Evolutionary conservation across 2,888 invertebrate species (phyloP).

Genomic region (Geophilus truncorum): DNA sequence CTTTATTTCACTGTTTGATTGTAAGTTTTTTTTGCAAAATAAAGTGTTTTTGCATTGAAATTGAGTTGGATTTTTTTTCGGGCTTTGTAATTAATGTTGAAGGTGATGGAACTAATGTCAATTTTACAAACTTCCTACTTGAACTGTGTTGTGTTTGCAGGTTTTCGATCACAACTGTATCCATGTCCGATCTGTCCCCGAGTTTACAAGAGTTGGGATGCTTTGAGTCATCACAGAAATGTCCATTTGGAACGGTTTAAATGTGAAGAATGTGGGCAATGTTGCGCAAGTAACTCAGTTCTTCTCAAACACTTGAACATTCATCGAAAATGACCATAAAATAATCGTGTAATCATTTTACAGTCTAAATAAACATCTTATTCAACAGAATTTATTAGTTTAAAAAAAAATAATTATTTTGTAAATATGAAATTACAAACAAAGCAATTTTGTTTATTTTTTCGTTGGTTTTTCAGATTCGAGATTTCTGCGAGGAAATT

Average conservation of each 20-base stretch:
- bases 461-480: background rate
- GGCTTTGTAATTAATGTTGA: background rate
- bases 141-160: background rate
- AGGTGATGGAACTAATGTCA: background rate
- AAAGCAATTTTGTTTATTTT: background rate
- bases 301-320: background rate
- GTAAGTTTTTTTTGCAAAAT: background rate
- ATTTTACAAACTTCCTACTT: background rate
- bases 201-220: background rate
- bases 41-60: background rate
- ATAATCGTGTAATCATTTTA: too few relatives aligned
- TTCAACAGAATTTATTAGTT: too few relatives aligned
- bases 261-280: background rate
- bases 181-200: background rate
- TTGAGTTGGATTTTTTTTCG: background rate
- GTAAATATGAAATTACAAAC: too few relatives aligned
- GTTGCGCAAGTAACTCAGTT: conserved; percentile 25
- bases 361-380: too few relatives aligned
- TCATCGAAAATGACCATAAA: background rate
- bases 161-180: background rate
- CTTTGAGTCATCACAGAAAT: conserved; percentile 21
- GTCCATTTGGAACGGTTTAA: conserved; percentile 28
- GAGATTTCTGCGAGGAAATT: background rate
- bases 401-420: too few relatives aligned
- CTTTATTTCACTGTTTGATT: background rate